Evolutionary conservation across 2,797 vertebrate genomes (phyloP).

Genomic region (Sebastes hubbsi): DNA sequence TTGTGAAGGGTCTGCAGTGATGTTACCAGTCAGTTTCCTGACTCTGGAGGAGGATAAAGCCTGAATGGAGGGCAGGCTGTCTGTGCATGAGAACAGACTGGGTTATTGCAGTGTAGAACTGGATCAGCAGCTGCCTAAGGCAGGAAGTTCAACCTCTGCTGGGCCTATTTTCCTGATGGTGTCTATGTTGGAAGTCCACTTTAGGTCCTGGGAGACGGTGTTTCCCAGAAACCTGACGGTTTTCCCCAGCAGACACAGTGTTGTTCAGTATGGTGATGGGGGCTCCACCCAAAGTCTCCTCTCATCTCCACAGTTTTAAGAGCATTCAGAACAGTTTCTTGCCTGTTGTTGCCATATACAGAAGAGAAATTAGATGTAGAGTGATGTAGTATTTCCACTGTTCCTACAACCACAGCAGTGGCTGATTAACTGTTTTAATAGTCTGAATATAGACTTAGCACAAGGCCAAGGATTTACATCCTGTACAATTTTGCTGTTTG

Average conservation of each 20-base stretch:
- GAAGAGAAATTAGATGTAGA: not conserved
- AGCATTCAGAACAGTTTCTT: not conserved
- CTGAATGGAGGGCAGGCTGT: no score
- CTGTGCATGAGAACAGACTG: no score
- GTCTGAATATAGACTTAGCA: not conserved
- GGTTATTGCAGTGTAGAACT: not conserved
- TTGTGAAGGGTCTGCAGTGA: no score
- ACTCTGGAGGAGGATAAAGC: not conserved
- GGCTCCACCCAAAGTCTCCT: no score
- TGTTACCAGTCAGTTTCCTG: no score
- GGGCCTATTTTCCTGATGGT: not conserved
- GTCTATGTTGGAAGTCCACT: not conserved
- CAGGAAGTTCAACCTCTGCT: not conserved
- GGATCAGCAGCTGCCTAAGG: not conserved
- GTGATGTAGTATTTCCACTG: not conserved
- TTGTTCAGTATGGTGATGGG: no score
- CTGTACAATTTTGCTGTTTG: not conserved
- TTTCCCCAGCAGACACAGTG: no score
- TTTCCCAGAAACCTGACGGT: no score
- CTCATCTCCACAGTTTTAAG: no score
- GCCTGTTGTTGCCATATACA: not conserved
- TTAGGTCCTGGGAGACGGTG: not conserved
- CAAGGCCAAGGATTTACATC: not conserved
- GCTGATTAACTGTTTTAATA: not conserved
- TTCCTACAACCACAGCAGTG: not conserved